A percentile compares a stretch with the other conserved stretches of the same genome.
phyloP scores from a whole-genome alignment of 2,888 invertebrate genomes.

The Ligdia adustata region DNA sequence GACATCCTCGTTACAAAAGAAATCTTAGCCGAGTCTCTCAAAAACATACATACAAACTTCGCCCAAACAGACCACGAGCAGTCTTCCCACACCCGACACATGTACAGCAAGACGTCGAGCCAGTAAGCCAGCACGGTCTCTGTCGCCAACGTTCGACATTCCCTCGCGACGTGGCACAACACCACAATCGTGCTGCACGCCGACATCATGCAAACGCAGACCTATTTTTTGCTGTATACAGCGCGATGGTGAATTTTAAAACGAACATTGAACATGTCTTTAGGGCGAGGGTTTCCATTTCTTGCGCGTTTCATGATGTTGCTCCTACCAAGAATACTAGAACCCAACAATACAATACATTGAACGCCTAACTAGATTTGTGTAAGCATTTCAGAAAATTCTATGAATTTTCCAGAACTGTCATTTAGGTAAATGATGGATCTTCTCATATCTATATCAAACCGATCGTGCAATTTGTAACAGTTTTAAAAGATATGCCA shows the following conservation, averaged over 20 bases:
- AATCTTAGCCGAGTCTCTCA: too few species aligned
- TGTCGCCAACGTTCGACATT: too few species aligned
- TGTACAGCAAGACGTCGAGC: slow-evolving; percentile 18
- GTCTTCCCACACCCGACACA: slow-evolving; percentile 6
- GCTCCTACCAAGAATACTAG: slow-evolving; percentile 57
- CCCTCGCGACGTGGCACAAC: slow-evolving; percentile 6
- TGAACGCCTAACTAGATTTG: too few species aligned
- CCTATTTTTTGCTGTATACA: slow-evolving; percentile 79
- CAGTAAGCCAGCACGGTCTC: slow-evolving; percentile 13
- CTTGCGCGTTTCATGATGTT: slow-evolving; percentile 53
- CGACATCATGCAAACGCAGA: slow-evolving; percentile 73
- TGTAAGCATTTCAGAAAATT: too few species aligned
- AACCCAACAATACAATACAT: too few species aligned
- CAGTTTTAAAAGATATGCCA: too few species aligned
- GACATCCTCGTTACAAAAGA: too few species aligned
- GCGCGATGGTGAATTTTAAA: slow-evolving; percentile 73
- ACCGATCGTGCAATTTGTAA: too few species aligned
- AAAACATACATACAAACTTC: neutral
- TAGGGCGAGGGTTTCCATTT: slow-evolving; percentile 62
- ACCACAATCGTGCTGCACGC: slow-evolving; percentile 76
- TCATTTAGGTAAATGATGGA: too few species aligned
- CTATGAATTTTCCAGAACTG: too few species aligned
- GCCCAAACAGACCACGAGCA: neutral
- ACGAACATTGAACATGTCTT: slow-evolving; percentile 77
- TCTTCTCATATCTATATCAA: too few species aligned